Base-by-base conservation (phyloP, 1,140 invertebrate species). In the Zophobas morio region DNA sequence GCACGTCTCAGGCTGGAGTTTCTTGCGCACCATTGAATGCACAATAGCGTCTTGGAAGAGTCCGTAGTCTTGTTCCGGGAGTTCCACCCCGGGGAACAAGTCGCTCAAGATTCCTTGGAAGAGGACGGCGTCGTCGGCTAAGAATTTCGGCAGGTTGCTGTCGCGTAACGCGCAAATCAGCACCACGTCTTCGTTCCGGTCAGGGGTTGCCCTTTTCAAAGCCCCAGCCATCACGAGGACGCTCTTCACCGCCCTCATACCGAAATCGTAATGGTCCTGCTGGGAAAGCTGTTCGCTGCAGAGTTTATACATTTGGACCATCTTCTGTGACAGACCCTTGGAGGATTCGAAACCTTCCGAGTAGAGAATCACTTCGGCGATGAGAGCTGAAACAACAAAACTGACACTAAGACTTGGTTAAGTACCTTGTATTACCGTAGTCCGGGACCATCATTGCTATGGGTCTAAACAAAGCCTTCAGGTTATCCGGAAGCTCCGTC, bases 381-480 rank as follows among this genome's bases (percentile, higher is more conserved):
- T 98, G 4, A 98, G 88, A 8, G 92, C 94, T 94, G 79, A 70
- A 87, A 82, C 73, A 74, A 73, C 32, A 73, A 33, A 20, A 54
- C 40, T 71, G 1, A 51, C 6, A 40, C 49, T 71, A 6, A 33
- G 70, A 1, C 32, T 49, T 0, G 35, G 6, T 35, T 49, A 34
- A 49, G 35, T 37, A 35, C 39, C n/a, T 53, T 34, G 0, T 63
- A 82, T 86, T 85, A 93, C 93, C 90, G 84, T 96, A 96, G 88
- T 98, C 94, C 0, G 96, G 96, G 53, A 97, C 95, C 95, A 97
- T 97, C 96, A 97, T 97, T 1, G 95, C 91, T 66, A 98, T 93
- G 0, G 96, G 95, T 78, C 96, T 90, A 84, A 98, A 98, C 0
- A 97, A 85, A 0, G 95, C 94, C 86, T 96, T 95, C 34, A 95